Evolutionary conservation across 2,888 invertebrate species (phyloP).

Genomic region (Leptinotarsa peninsularis): DNA sequence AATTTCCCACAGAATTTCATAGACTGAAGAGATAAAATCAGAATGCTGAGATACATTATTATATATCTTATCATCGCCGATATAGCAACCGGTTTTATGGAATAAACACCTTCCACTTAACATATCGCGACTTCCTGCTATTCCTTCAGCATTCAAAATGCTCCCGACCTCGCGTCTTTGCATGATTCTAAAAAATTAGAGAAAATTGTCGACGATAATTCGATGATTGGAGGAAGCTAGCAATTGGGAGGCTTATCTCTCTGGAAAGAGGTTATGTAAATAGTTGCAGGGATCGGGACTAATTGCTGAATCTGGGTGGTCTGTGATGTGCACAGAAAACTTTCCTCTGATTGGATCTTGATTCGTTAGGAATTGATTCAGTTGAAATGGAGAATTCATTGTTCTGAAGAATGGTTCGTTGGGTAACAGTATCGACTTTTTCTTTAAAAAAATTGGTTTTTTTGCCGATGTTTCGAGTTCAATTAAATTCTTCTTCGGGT

Average conservation of each 20-base stretch:
- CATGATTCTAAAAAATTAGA: constrained; percentile 28
- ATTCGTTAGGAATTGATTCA: too few relatives aligned
- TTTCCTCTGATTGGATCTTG: too few relatives aligned
- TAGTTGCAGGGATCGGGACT: neutral
- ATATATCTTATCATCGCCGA: constrained; percentile 2
- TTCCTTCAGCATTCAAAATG: constrained; percentile 12
- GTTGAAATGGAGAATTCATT: too few relatives aligned
- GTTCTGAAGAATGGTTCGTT: too few relatives aligned
- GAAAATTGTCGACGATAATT: constrained; percentile 23
- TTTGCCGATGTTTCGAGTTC: too few relatives aligned
- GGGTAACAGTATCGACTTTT: too few relatives aligned
- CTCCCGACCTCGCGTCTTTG: constrained; percentile 29
- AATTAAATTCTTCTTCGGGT: too few relatives aligned
- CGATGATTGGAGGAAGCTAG: constrained; percentile 29
- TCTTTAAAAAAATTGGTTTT: too few relatives aligned
- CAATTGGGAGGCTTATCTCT: constrained; percentile 17
- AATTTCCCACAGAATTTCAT: constrained; percentile 8
- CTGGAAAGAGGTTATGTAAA: constrained; percentile 7
- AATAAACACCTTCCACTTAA: constrained; percentile 13
- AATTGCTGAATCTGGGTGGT: constrained; percentile 11
- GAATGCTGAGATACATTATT: neutral
- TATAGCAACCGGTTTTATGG: constrained; percentile 11
- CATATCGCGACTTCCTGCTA: constrained; percentile 16
- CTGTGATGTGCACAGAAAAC: neutral
- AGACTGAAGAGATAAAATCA: neutral